phyloP scores from a whole-genome alignment of 2,797 vertebrate genomes.

The Meda fulgida region DNA sequence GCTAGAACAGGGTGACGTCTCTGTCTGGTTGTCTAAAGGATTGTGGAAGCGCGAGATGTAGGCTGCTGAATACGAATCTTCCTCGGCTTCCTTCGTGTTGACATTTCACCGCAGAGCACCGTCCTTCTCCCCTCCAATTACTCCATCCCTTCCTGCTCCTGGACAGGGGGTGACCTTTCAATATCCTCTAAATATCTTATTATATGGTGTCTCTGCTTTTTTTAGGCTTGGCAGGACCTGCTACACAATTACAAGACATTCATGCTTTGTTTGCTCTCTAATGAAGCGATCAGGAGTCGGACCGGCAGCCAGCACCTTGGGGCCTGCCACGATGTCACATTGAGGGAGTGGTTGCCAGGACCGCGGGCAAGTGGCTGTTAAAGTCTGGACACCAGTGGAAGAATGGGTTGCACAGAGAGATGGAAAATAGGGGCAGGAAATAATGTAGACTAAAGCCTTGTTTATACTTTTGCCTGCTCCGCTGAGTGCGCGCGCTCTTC shows the following conservation, averaged over 20 bases:
- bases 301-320: slow-evolving; percentile 62
- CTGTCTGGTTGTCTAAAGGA: slow-evolving; percentile 44
- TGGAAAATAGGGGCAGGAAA: background rate
- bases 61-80: slow-evolving; percentile 18
- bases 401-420: background rate
- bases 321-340: slow-evolving; percentile 47
- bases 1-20: slow-evolving; percentile 35
- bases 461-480: background rate
- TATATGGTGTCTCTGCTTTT: slow-evolving; percentile 52
- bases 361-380: slow-evolving; percentile 2
- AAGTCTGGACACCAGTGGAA: background rate
- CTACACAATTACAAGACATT: slow-evolving; percentile 65
- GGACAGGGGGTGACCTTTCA: slow-evolving; percentile 56
- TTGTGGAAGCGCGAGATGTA: background rate
- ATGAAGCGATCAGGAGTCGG: slow-evolving; percentile 62
- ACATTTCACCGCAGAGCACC: slow-evolving; percentile 29
- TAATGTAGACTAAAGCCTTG: background rate
- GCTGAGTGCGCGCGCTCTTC: too few relatives aligned
- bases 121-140: slow-evolving; percentile 44
- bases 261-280: slow-evolving; percentile 61
- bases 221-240: slow-evolving; percentile 54
- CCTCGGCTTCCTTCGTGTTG: slow-evolving; percentile 20
- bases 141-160: slow-evolving; percentile 40
- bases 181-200: slow-evolving; percentile 49
- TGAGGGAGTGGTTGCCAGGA: slow-evolving; percentile 56